phyloP scores from a whole-genome alignment of 2,113 vertebrate genomes.

The Ammospiza caudacuta region DNA sequence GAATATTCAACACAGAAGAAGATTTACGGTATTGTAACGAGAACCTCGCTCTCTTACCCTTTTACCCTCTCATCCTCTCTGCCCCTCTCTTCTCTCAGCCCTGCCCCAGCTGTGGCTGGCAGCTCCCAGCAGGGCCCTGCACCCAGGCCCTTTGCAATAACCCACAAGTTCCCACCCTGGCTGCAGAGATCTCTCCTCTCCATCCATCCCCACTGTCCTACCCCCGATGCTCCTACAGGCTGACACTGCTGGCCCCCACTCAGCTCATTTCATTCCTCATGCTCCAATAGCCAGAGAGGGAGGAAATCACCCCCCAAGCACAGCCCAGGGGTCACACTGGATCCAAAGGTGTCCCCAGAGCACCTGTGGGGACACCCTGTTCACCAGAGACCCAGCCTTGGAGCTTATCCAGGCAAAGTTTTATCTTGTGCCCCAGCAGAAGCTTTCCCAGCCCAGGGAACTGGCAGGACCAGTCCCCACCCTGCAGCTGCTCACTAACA shows the following conservation, averaged over 20 bases:
- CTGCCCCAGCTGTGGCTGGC: too few relatives aligned
- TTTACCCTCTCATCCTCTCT: too few relatives aligned
- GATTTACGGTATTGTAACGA: too few relatives aligned
- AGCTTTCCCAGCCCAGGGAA: not conserved
- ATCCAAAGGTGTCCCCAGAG: not conserved
- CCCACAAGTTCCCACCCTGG: too few relatives aligned
- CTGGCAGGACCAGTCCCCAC: not conserved
- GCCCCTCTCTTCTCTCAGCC: too few relatives aligned
- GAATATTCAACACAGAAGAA: too few relatives aligned
- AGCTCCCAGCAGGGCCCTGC: too few relatives aligned
- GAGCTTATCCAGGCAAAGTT: not conserved
- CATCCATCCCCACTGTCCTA: too few relatives aligned
- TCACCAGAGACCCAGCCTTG: not conserved
- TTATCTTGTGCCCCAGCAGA: not conserved
- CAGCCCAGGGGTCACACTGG: too few relatives aligned
- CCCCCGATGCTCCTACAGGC: not conserved
- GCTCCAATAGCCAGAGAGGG: not conserved
- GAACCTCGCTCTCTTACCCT: too few relatives aligned
- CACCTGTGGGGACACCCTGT: not conserved
- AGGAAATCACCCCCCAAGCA: not conserved
- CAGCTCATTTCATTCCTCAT: rapidly evolving
- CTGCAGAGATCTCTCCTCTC: too few relatives aligned
- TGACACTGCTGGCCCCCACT: not conserved
- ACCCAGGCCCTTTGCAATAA: too few relatives aligned
- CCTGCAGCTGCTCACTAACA: not conserved